Evolutionary conservation across 23 tunicate species (phyloP).

Genomic region (Trididemnum clinides): DNA sequence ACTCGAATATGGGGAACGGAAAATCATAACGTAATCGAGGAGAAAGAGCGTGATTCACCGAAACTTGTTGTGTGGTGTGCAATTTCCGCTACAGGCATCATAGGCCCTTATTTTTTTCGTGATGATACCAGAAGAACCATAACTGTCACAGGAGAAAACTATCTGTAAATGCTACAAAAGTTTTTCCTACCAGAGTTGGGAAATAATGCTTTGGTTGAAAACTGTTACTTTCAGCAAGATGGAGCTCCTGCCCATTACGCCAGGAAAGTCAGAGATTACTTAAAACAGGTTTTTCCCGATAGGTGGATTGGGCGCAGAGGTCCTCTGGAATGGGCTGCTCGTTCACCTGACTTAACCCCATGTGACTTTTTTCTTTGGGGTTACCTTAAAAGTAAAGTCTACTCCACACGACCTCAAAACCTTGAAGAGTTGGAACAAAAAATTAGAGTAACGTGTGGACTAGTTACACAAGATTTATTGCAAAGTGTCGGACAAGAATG

Average conservation of each 20-base stretch:
- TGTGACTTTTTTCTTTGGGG: no score
- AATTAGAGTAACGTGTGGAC: background rate
- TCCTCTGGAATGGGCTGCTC: no score
- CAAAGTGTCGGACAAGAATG: no score
- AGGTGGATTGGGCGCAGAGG: no score
- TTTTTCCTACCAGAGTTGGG: slow-evolving; percentile 6
- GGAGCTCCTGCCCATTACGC: slow-evolving; percentile 20
- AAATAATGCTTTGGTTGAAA: slow-evolving; percentile 7
- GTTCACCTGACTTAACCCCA: no score
- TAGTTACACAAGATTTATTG: background rate
- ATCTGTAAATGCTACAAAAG: slow-evolving; percentile 11
- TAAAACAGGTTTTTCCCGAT: no score
- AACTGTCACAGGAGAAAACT: slow-evolving; percentile 7
- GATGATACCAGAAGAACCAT: slow-evolving; percentile 9
- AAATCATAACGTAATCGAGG: slow-evolving; percentile 10
- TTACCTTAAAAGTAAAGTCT: slow-evolving; percentile 3
- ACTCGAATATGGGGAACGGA: slow-evolving; percentile 9
- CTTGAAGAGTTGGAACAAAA: no score
- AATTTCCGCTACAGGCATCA: slow-evolving; percentile 3
- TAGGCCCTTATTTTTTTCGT: slow-evolving; percentile 1
- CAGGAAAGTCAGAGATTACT: no score
- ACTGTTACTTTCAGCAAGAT: slow-evolving; percentile 10
- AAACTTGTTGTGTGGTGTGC: slow-evolving; percentile 10
- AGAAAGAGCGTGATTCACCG: slow-evolving; percentile 18
- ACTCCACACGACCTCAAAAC: no score